Percentiles rank a stretch among this genome's conserved stretches.
Evolutionary conservation across 2,888 invertebrate genomes (phyloP).

Genomic region (Lordiphosa fenestrarum): DNA sequence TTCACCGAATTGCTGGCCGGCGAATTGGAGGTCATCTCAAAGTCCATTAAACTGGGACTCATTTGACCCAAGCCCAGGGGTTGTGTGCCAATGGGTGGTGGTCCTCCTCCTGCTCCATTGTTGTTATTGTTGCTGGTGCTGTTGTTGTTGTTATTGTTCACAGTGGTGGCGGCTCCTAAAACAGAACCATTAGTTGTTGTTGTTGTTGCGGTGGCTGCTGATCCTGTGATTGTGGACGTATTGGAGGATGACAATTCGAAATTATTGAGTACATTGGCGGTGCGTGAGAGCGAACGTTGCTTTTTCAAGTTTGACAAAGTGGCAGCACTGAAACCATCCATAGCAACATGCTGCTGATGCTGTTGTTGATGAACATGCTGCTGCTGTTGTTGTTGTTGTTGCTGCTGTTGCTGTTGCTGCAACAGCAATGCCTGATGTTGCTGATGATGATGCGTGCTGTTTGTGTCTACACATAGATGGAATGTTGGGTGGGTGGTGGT

Average conservation of each 20-base stretch:
- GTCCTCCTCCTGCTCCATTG: slow-evolving; percentile 22
- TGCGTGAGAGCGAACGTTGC: slow-evolving; percentile 91
- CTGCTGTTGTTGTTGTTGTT: slow-evolving; percentile 54
- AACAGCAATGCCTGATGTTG: slow-evolving; percentile 30
- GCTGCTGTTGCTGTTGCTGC: slow-evolving; percentile 41
- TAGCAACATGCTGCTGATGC: slow-evolving; percentile 62
- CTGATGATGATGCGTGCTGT: slow-evolving; percentile 63
- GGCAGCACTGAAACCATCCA: slow-evolving; percentile 74
- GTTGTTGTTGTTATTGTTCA: slow-evolving; percentile 48
- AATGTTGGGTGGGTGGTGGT: slow-evolving; percentile 19
- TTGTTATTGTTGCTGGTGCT: slow-evolving; percentile 39
- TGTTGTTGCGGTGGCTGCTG: slow-evolving; percentile 30
- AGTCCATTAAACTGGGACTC: slow-evolving; percentile 80
- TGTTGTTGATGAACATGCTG: slow-evolving; percentile 47
- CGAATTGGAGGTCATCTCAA: slow-evolving; percentile 53
- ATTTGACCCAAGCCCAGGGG: slow-evolving; percentile 75
- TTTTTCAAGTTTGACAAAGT: slow-evolving; percentile 96
- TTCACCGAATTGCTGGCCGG: slow-evolving; percentile 59
- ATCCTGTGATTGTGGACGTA: too few species aligned
- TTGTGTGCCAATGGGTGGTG: slow-evolving; percentile 60
- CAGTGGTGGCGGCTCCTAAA: slow-evolving; percentile 76
- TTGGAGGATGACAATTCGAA: slow-evolving; percentile 50
- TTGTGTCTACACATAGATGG: slow-evolving; percentile 59
- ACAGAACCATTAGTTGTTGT: slow-evolving; percentile 80
- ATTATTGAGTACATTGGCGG: slow-evolving; percentile 78